Base-by-base conservation (phyloP, 2,797 vertebrate species). In the Pogoniulus pusillus region DNA sequence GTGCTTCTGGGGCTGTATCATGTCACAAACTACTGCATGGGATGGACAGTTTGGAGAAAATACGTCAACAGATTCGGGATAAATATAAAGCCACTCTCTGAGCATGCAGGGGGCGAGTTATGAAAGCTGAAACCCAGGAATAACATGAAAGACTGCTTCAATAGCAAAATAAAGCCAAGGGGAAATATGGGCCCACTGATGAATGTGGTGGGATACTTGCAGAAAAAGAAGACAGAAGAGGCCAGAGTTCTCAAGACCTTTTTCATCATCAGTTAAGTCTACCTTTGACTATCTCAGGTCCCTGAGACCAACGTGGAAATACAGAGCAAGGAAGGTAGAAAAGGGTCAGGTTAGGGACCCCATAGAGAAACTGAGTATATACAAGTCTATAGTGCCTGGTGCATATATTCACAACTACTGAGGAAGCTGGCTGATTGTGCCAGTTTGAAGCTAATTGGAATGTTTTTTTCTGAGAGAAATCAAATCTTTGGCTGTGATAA, bases 21-120 rank as follows among this genome's bases (percentile, higher is more conserved):
- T 0, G 0, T 12, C 13, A 2, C 47, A 71, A 26, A 35, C 2
- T 4, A 27, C 12, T 49, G 12, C 11, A 37, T 19, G 26, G 20
- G 30, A 71, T 53, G 18, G 23, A 23, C 4, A 35, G 11, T 7
- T 55, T 12, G 17, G 51, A 87, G 20, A 79, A 85, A 63, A 5
- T 35, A 24, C 55, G 37, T 54, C n/a, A 69, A 70, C 5, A 11
- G 27, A 66, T 1, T 4, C 16, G 45, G 7, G 22, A 58, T 10
- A 69, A 41, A 55, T 16, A 26, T 0, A 27, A 5, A 65, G 6
- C 1, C 12, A 8, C 15, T 43, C 16, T 34, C 24, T 58, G 18
- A 74, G 4, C 16, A 24, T 4, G 3, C 0, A 2, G 18, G 23
- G 10, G 9, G 45, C 24, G 5, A 35, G 3, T 45, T 60, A 60